Conservation (phyloP, 1,140 invertebrate species). For the Euglossa dilemma region DNA sequence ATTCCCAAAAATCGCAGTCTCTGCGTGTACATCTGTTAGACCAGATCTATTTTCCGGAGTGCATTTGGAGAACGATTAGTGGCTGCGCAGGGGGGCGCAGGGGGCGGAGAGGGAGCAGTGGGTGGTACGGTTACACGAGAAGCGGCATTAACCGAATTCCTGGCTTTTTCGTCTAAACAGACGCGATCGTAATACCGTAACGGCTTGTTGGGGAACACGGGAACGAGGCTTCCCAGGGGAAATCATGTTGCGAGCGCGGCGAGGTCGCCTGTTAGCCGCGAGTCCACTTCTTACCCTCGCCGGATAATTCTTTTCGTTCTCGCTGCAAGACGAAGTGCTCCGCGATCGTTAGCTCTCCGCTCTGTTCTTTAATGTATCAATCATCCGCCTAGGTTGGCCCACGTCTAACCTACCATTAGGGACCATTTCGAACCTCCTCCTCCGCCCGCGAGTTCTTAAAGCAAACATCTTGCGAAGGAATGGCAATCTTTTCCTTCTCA, state of each 20-base stretch:
- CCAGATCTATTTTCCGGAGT: background rate
- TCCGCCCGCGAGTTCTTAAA: background rate
- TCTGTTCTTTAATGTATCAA: background rate
- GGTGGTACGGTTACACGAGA: background rate
- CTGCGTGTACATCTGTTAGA: too few species aligned
- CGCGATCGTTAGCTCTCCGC: slow-evolving; percentile 19
- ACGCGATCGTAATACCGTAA: slow-evolving; percentile 47
- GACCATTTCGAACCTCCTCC: background rate
- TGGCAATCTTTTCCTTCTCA: too few species aligned
- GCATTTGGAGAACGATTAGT: background rate
- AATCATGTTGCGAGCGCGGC: slow-evolving; percentile 55
- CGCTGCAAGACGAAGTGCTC: background rate
- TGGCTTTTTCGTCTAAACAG: slow-evolving; percentile 39
- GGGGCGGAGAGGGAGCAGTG: background rate
- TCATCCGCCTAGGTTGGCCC: slow-evolving; percentile 1
- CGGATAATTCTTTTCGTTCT: slow-evolving; percentile 39
- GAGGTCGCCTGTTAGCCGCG: slow-evolving; percentile 13
- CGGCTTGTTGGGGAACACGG: slow-evolving; percentile 30
- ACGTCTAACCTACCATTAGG: slow-evolving; percentile 4
- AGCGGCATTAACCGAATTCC: slow-evolving; percentile 32
- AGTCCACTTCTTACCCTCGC: slow-evolving; percentile 18
- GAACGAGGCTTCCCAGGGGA: slow-evolving; percentile 45
- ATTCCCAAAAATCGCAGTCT: too few species aligned
- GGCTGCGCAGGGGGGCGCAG: background rate
- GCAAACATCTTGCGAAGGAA: too few species aligned